Evolutionary conservation across 2,113 vertebrate genomes (phyloP), one percentile per base, ranked within the genome.

Genomic region (Accipiter virgatus): DNA sequence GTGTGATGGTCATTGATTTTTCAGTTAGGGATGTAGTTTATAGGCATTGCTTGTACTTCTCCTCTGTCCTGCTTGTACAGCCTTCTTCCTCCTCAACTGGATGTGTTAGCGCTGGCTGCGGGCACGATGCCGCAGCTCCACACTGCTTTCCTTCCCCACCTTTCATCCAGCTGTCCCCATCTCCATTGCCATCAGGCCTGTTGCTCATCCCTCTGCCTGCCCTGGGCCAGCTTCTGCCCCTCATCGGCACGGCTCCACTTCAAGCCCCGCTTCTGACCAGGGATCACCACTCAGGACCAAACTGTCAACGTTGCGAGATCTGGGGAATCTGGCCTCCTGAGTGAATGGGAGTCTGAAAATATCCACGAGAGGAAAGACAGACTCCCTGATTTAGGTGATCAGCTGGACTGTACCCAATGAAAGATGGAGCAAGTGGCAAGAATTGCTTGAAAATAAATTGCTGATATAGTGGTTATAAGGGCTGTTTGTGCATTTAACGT

Each of bases 31-130:
- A 45, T 45, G 20, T 42, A 42, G 19, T 52, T 79, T 17, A 40
- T 12, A 81, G 36, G 18, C 23, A 45, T 31, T 32, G 58, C 50
- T 70, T 22, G 32, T 56, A 47, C 11, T 77, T 52, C 31, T 36
- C 34, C 34, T 50, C n/a, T 22, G 18, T 55, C 20, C 21, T 1
- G 6, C 25, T 78, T 11, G 10, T 18, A 23, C 52, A 59, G 12
- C 47, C 40, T 42, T 40, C 22, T 63, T 67, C 36, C 26, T n/a
- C n/a, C 59, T 43, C 65, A 27, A 7, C 61, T 18, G 13, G 3
- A 6, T 12, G 4, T 2, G 0, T 56, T 55, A 25, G 10, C 11
- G 13, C 50, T 53, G 40, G 40, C 45, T 61, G 29, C 1, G 1
- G 26, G 22, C 12, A 1, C 1, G 0, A 26, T 38, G 26, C 7